Base-by-base conservation (phyloP, 1,140 invertebrate genomes). In the Sarcophaga peregrina region DNA sequence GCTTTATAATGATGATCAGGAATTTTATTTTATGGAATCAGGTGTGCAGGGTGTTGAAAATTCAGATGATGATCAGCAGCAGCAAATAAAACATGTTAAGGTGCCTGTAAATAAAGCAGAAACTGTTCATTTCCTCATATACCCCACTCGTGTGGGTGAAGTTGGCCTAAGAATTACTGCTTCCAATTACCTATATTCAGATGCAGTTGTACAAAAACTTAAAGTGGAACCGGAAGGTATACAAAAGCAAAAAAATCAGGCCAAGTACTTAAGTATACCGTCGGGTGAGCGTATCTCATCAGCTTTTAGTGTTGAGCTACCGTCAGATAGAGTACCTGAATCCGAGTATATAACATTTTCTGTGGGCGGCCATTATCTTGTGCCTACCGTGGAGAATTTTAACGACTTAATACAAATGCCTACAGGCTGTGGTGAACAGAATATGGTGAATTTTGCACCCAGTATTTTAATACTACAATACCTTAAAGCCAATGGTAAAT, bases 391-490 rank as follows among this genome's bases (percentile, higher is more conserved):
- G 13, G 93, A 93, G 20, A 95, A 96, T 89, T 88, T 96, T 96
- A 17, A 94, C 95, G 25, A 93, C 93, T 91, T 98, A 15, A 93
- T 98, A 10, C 93, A 93, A 87, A 94, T 97, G 92, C 97, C 97
- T 1, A 96, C 94, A 85, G 97, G 96, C 3, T 98, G 97, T 91
- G 97, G 97, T 48, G 97, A 98, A 92, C 97, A 98, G 90, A 98
- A 98, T 88, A 97, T 98, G n/a, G n/a, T 95, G 91, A 98, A 0
- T 96, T 97, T 87, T 96, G 98, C 87, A 96, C 98, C 97, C 4
- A 97, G 97, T 89, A 96, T 98, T 87, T 95, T 97, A 52, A 93
- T 97, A 73, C 90, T 96, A 4, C 93, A 96, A 86, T 98, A 98
- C 88, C 83, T 92, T 52, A 85, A 87, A 68, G 90, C 86, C 9